Conservation (phyloP, 1,140 invertebrate genomes). For the Drosophila parabipectinata region DNA sequence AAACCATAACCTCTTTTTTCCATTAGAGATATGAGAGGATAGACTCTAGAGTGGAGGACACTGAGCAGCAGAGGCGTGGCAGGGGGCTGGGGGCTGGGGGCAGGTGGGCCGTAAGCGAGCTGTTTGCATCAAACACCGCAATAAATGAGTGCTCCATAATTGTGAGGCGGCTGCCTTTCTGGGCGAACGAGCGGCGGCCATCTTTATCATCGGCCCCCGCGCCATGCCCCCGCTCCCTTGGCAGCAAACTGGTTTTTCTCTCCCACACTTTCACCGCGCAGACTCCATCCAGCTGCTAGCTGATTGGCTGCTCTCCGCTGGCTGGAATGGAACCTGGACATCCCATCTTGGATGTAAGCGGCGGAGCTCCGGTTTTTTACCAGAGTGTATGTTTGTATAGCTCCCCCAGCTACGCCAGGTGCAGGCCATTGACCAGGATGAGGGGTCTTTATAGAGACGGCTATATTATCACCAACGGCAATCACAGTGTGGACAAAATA, state of each 20-base stretch:
- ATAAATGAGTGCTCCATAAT: slow-evolving; percentile 81
- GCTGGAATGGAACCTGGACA: slow-evolving; percentile 43
- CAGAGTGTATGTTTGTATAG: not conserved
- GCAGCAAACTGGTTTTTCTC: slow-evolving; percentile 21
- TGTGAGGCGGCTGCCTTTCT: slow-evolving; percentile 46
- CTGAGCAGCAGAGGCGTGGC: no score
- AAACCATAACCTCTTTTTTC: no score
- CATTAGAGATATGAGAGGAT: not conserved
- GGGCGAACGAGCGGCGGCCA: slow-evolving; percentile 52
- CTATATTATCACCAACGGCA: no score
- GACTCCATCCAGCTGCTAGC: slow-evolving; percentile 2
- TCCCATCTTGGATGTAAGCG: slow-evolving; percentile 28
- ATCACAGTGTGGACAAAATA: no score
- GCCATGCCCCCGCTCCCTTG: not conserved
- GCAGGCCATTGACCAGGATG: not conserved
- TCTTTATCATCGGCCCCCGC: slow-evolving; percentile 45
- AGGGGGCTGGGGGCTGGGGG: not conserved
- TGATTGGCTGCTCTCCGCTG: slow-evolving; percentile 46
- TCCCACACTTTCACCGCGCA: slow-evolving; percentile 40
- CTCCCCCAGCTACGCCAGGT: not conserved
- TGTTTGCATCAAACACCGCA: slow-evolving; percentile 78
- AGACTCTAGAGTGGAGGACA: no score
- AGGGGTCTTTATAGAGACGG: no score
- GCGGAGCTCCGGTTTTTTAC: not conserved
- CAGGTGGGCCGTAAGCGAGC: slow-evolving; percentile 28